Conservation (phyloP, 2,113 vertebrate genomes). For the Lipophrys pholis region DNA sequence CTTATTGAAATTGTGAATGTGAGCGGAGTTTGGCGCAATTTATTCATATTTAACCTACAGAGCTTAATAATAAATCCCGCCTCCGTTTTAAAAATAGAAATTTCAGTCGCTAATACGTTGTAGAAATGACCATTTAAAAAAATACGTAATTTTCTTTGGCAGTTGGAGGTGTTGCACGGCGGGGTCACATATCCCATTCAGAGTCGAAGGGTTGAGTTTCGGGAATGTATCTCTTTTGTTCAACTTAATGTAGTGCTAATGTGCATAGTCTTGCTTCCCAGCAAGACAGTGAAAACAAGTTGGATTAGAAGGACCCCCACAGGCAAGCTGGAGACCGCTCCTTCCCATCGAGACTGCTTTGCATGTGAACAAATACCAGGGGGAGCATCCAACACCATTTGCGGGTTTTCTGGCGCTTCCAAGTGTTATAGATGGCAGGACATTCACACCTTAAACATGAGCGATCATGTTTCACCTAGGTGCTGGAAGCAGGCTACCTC, state of each 20-base stretch:
- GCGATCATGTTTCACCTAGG: slow-evolving; percentile 24
- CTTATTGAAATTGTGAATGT: no score
- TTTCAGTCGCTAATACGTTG: no score
- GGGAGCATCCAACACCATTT: slow-evolving; percentile 63
- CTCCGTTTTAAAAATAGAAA: no score
- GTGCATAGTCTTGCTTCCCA: slow-evolving; percentile 74
- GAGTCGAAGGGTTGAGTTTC: slow-evolving; percentile 63
- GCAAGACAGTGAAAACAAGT: slow-evolving; percentile 85
- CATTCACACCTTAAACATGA: slow-evolving; percentile 70
- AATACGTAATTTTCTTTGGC: no score
- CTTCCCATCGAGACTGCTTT: slow-evolving; percentile 57
- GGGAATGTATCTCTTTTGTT: slow-evolving; percentile 76
- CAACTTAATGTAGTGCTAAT: slow-evolving; percentile 80
- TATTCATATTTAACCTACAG: no score
- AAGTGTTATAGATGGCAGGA: slow-evolving; percentile 50
- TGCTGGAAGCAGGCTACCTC: slow-evolving; percentile 9
- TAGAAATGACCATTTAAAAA: no score
- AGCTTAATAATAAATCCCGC: no score
- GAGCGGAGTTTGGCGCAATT: no score
- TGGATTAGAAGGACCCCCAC: slow-evolving; percentile 79
- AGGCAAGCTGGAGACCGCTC: slow-evolving; percentile 53
- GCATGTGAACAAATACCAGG: slow-evolving; percentile 70
- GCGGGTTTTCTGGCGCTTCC: slow-evolving; percentile 61
- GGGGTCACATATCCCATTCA: slow-evolving; percentile 36
- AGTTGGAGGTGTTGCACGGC: slow-evolving; percentile 35